Conservation (phyloP, 2,888 invertebrate genomes). For the Formica aserva region DNA sequence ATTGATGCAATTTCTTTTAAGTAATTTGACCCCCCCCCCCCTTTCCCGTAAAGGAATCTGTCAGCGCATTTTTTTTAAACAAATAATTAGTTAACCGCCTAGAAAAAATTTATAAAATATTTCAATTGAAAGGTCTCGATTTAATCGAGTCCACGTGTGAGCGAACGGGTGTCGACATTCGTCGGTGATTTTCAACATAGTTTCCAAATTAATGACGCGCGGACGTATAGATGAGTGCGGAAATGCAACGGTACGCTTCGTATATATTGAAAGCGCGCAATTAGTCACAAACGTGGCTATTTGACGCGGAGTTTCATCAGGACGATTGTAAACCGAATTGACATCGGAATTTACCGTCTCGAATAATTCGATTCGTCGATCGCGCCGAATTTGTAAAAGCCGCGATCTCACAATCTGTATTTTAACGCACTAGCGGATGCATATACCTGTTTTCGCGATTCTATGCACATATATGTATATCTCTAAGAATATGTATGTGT, state of each 20-base stretch:
- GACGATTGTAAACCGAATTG: conserved; percentile 42
- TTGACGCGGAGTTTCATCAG: conserved; percentile 41
- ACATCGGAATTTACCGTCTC: conserved; percentile 50
- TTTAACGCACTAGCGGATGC: conserved; percentile 30
- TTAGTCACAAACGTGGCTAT: conserved; percentile 50
- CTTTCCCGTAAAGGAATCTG: too few species aligned
- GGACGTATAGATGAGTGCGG: conserved; percentile 35
- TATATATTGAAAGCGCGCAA: conserved; percentile 44
- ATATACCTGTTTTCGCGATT: not conserved
- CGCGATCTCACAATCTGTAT: conserved; percentile 31
- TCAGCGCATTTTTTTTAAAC: not conserved
- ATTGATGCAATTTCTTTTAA: too few species aligned
- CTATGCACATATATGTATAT: not conserved
- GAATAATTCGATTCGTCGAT: conserved; percentile 47
- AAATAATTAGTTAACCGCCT: not conserved
- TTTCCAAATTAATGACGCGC: conserved; percentile 36
- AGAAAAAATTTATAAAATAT: not conserved
- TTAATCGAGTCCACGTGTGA: not conserved
- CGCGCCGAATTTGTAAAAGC: conserved; percentile 19
- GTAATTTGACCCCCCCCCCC: too few species aligned
- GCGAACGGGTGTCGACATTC: not conserved
- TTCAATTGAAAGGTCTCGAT: not conserved
- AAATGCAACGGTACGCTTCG: conserved; percentile 31
- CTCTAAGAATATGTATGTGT: conserved; percentile 4
- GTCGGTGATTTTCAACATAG: conserved; percentile 31